phyloP scores from a whole-genome alignment of 2,797 vertebrate genomes.

The Champsocephalus gunnari region DNA sequence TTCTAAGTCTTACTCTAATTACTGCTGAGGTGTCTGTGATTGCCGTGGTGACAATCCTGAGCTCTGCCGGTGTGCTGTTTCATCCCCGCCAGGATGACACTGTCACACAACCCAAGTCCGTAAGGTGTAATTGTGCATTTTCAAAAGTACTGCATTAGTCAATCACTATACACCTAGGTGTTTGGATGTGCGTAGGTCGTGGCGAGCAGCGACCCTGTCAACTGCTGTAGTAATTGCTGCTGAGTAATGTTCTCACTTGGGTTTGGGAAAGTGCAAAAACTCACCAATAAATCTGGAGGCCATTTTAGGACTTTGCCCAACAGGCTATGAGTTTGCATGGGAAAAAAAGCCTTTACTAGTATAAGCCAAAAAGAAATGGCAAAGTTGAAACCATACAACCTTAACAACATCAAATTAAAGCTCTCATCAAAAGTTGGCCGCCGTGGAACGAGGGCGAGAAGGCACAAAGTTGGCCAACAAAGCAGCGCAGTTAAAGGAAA shows the following conservation, averaged over 20 bases:
- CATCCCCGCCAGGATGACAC: conserved; percentile 67
- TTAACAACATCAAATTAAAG: conserved; percentile 83
- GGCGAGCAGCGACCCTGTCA: conserved; percentile 73
- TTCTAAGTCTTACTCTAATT: conserved; percentile 79
- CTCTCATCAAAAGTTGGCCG: conserved; percentile 78
- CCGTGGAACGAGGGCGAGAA: conserved; percentile 68
- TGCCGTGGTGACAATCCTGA: conserved; percentile 72
- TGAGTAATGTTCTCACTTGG: conserved; percentile 79
- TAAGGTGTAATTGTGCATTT: conserved; percentile 76
- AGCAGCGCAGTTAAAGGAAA: conserved; percentile 69
- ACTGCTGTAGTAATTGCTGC: conserved; percentile 76
- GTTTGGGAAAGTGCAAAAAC: conserved; percentile 43
- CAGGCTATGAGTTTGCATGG: conserved; percentile 64
- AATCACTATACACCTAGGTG: conserved; percentile 77
- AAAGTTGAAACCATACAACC: conserved; percentile 77
- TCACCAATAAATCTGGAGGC: conserved; percentile 81
- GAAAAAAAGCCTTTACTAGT: conserved; percentile 43
- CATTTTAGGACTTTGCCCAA: conserved; percentile 80
- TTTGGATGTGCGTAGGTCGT: conserved; percentile 74
- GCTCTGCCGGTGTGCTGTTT: conserved; percentile 71
- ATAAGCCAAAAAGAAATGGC: conserved; percentile 76
- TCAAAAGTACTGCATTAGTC: conserved; percentile 69
- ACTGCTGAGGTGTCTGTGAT: conserved; percentile 79
- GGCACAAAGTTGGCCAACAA: conserved; percentile 69
- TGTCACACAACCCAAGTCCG: conserved; percentile 60